Base-by-base conservation (phyloP, 1,140 invertebrate genomes). In the Megalopta genalis region DNA sequence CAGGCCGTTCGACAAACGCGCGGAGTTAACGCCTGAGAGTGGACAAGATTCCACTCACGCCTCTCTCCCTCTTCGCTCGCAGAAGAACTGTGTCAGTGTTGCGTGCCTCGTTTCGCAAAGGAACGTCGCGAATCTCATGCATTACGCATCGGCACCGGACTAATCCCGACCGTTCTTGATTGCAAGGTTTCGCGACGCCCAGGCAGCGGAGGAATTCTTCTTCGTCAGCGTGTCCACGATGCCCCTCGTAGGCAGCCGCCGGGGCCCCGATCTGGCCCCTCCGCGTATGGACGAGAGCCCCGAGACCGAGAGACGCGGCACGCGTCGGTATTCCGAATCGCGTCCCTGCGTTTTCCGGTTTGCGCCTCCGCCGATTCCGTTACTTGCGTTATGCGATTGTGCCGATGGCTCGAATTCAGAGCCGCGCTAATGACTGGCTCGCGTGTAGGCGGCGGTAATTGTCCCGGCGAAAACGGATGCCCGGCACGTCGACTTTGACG, bases 261-360 rank as follows among this genome's bases (percentile, higher is more conserved):
- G n/a, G 49, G 32, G 4, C 32, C 32, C 25, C 21, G 46, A 80
- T 70, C 59, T 10, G 12, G 9, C 39, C 60, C 25, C 79, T 14
- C 5, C 87, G 68, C 86, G 85, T 84, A 89, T 86, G 88, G 89
- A 85, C 84, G 88, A 85, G 75, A 78, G 82, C 81, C 87, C 52
- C 52, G 5, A 89, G 86, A 82, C 85, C 84, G 77, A 87, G 72
- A 85, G 82, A 87, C 79, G 82, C 81, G 83, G 85, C 87, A 90
- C 89, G 89, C 87, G 88, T 89, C 87, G 85, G 80, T 86, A 86
- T 90, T 86, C 85, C 86, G 71, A 82, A 82, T 78, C 74, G 81
- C 73, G 81, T 46, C 81, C 72, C 66, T 68, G 70, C 85, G 80
- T 87, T 87, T 90, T 91, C 90, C 89, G 89, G 89, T 91, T 77